Conservation (phyloP, 2,888 invertebrate species). For the Ornithoptera alexandrae region DNA sequence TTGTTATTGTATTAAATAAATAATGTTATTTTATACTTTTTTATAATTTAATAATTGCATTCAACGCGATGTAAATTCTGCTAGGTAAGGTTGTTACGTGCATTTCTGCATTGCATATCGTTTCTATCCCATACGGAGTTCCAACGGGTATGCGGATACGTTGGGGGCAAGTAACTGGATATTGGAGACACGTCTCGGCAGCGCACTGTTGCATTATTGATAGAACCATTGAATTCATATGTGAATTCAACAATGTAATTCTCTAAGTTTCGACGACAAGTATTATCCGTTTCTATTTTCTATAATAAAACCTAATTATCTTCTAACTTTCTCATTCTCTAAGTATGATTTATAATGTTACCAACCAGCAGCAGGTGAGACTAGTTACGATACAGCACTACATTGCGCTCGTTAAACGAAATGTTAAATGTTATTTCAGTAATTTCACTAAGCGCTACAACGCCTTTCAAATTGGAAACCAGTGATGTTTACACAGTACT, state of each 20-base stretch:
- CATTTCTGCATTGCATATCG: conserved; percentile 13
- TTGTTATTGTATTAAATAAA: too few relatives aligned
- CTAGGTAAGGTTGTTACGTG: not conserved
- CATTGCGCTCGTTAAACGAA: too few relatives aligned
- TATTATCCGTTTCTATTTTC: not conserved
- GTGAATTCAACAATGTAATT: conserved; percentile 15
- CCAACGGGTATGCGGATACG: conserved; percentile 4
- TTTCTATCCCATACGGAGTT: conserved; percentile 13
- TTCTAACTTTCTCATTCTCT: too few relatives aligned
- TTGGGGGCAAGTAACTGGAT: conserved; percentile 21
- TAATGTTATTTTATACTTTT: too few relatives aligned
- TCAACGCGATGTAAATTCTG: not conserved
- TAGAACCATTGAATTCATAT: conserved; percentile 27
- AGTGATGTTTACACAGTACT: too few relatives aligned
- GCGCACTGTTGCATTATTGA: conserved; percentile 31
- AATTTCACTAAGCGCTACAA: too few relatives aligned
- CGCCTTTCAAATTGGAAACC: too few relatives aligned
- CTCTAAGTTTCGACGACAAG: not conserved
- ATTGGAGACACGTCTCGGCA: conserved; percentile 23
- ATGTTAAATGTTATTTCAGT: too few relatives aligned
- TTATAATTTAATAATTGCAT: not conserved
- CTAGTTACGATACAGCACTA: too few relatives aligned
- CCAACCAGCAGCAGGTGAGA: too few relatives aligned
- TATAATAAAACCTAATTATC: not conserved
- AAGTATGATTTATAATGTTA: too few relatives aligned